Base-by-base conservation (phyloP, 2,888 invertebrate genomes). In the Venusia cambrica region DNA sequence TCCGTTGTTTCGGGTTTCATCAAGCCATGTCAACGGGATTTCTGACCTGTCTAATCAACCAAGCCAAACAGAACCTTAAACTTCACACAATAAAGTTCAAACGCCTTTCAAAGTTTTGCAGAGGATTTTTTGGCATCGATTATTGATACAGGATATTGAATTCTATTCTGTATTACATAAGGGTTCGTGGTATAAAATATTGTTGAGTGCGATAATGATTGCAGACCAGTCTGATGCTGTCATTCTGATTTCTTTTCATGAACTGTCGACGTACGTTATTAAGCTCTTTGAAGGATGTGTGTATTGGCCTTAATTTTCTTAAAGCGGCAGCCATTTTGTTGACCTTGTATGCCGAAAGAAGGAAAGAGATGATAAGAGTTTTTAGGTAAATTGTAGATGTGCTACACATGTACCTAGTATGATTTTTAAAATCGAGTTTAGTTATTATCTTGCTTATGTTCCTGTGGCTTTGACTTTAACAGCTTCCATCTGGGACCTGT, bases 1-100 rank as follows among this genome's bases (percentile, higher is more conserved):
- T 54, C 60, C 57, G 62, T 70, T 70, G 72, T 69, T 72, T 63
- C 54, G 62, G 58, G 57, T 62, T 65, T 66, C 65, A 62, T 62
- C 61, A 54, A 73, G 58, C 57, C 18, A 33, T 17, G 29, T 33
- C 32, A 33, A 33, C 32, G 7, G 12, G 9, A 28, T 35, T 28
- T 27, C 28, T 17, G 21, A 28, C 15, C 14, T 24, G 9, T 9
- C 5, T n/a, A n/a, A n/a, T n/a, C 2, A 10, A 7, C 12, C 8
- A 21, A 20, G 12, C 21, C 0, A 35, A 24, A 14, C 3, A 18
- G 1, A 22, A 29, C 35, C 8, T 14, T 35, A 35, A 5, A 1
- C 3, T 7, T 3, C 5, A 3, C 2, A 0, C 0, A 0, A 13
- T 18, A 35, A 5, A 8, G 28, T 5, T 2, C 6, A 17, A 6